Conservation (phyloP, 2,797 vertebrate genomes). For the Crocidura indochinensis region DNA sequence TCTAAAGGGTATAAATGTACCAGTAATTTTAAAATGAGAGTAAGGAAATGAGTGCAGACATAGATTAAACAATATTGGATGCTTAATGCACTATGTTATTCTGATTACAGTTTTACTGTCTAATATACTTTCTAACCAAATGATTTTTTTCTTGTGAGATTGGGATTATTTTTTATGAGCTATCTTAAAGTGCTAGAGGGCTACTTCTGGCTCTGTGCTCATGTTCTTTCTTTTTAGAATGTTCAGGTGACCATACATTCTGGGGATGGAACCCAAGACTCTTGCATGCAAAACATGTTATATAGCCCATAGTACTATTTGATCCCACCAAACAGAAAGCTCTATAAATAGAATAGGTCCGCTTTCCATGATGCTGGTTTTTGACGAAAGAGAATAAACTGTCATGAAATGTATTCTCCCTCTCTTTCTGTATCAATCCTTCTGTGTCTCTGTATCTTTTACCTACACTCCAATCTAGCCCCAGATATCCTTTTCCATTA, state of each 20-base stretch:
- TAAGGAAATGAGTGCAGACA: not conserved
- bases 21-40: not conserved
- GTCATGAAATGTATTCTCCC: not conserved
- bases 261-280: no score
- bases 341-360: not conserved
- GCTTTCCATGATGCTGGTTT: slow-evolving; percentile 11
- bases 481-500: not conserved
- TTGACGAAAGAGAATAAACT: not conserved
- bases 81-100: slow-evolving; percentile 14
- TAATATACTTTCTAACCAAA: not conserved
- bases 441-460: no score
- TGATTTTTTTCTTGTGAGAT: no score
- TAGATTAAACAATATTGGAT: not conserved
- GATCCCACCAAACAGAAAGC: not conserved
- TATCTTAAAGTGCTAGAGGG: no score
- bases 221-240: no score
- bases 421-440: not conserved
- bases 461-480: not conserved
- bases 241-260: no score
- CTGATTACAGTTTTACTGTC: not conserved
- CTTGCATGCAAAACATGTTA: no score
- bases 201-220: no score
- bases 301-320: no score
- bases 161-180: no score
- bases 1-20: slow-evolving; percentile 47